Evolutionary conservation across 1,140 invertebrate genomes (phyloP).

Genomic region (Trichomalopsis sarcophagae): DNA sequence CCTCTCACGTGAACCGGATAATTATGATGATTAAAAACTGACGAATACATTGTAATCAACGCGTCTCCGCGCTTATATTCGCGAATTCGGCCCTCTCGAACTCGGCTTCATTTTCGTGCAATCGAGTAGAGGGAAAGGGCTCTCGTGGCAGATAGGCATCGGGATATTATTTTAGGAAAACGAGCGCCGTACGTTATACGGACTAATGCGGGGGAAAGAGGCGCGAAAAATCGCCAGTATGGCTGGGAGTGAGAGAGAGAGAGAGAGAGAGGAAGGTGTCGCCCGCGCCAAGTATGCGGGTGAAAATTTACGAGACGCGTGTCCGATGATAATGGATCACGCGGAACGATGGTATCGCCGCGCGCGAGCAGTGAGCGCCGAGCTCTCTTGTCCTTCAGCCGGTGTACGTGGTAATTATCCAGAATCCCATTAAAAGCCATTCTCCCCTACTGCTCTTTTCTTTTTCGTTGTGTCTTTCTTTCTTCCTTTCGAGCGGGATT

Average conservation of each 20-base stretch:
- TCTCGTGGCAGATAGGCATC: no score
- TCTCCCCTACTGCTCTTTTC: slow-evolving; percentile 5
- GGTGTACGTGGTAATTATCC: slow-evolving; percentile 42
- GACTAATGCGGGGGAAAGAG: background rate
- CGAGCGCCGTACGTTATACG: no score
- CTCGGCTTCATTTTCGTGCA: background rate
- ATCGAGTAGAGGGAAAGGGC: background rate
- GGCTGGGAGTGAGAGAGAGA: no score
- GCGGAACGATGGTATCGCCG: slow-evolving; percentile 38
- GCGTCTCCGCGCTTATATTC: background rate
- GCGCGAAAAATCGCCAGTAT: background rate
- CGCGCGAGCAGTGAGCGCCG: background rate
- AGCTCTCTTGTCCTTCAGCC: slow-evolving; percentile 32
- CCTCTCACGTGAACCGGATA: slow-evolving; percentile 1
- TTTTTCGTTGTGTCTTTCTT: background rate
- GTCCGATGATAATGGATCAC: slow-evolving; percentile 37
- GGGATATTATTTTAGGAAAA: no score
- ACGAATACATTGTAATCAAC: slow-evolving; percentile 34
- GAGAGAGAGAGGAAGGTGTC: background rate
- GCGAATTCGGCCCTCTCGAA: background rate
- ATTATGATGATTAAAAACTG: slow-evolving; percentile 40
- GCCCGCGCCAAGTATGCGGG: slow-evolving; percentile 10
- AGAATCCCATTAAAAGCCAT: slow-evolving; percentile 46
- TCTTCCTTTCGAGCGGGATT: background rate
- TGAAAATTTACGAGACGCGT: slow-evolving; percentile 48